phyloP scores from a whole-genome alignment of 2,888 invertebrate species.

The Invenusta paracnida region DNA sequence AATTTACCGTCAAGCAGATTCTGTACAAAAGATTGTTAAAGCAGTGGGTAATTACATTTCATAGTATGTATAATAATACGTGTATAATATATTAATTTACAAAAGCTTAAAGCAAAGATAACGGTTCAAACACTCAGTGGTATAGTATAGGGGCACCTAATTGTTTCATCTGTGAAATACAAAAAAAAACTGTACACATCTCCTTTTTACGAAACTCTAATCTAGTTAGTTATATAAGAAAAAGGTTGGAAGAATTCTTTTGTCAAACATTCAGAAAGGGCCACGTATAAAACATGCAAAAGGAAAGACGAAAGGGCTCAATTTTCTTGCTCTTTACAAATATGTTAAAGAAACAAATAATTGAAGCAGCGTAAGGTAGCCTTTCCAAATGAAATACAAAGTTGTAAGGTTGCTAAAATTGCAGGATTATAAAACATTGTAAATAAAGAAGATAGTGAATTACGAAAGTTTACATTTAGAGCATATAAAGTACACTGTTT shows the following conservation, averaged over 20 bases:
- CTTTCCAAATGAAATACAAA: background rate
- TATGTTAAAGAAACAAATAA: background rate
- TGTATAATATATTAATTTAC: background rate
- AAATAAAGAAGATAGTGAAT: no score
- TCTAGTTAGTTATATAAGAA: background rate
- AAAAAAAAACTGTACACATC: no score
- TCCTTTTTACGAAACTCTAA: background rate
- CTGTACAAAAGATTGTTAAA: background rate
- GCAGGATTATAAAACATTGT: no score
- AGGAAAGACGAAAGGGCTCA: conserved; percentile 1
- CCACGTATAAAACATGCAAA: background rate
- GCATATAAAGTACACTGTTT: no score
- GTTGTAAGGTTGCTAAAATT: no score
- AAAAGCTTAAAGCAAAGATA: background rate
- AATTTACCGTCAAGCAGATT: background rate
- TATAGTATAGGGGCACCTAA: no score
- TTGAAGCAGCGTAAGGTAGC: background rate
- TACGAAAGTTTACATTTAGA: no score
- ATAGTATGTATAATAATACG: background rate
- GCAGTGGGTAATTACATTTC: no score
- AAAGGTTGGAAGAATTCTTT: background rate
- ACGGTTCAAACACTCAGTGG: background rate
- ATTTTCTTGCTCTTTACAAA: background rate
- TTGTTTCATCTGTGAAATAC: no score
- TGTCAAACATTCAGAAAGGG: background rate